These are phyloP conservation scores for Propsilocerus akamusi DNA, from an alignment of 1,140 invertebrate genomes.

Conservation along the genomic window DNA sequence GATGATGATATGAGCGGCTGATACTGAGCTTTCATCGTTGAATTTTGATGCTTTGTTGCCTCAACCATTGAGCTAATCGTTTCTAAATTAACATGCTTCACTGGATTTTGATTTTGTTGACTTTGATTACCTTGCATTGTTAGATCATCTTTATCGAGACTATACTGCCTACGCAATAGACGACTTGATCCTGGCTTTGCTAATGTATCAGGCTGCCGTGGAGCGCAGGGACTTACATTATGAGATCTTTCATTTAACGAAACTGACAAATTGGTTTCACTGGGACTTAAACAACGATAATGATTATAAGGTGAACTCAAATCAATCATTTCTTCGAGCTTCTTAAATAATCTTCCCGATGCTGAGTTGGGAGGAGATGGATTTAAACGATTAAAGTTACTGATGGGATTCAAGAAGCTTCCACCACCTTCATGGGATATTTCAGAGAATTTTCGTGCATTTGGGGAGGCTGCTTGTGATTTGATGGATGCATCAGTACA, in stretches of 20 bases:
- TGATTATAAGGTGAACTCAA: constrained; percentile 51
- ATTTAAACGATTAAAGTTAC: constrained; percentile 18
- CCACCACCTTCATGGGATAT: constrained; percentile 12
- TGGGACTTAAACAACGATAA: constrained; percentile 50
- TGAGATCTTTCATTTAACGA: constrained; percentile 22
- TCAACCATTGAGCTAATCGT: constrained; percentile 6
- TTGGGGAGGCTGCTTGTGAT: constrained; percentile 15
- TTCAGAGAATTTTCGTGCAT: constrained; percentile 19
- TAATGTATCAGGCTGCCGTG: constrained; percentile 13
- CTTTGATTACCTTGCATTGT: constrained; percentile 15
- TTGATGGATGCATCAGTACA: constrained; percentile 19
- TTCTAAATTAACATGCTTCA: constrained; percentile 10
- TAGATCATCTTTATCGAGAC: constrained; percentile 43
- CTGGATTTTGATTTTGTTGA: not conserved
- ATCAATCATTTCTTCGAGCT: constrained; percentile 32
- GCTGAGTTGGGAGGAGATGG: constrained; percentile 18
- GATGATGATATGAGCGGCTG: constrained; percentile 2
- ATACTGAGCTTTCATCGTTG: not conserved
- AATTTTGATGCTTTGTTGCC: not conserved
- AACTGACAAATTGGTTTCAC: constrained; percentile 29
- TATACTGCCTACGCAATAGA: constrained; percentile 45
- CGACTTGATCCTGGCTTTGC: constrained; percentile 25
- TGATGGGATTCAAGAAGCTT: constrained; percentile 17
- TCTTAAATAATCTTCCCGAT: constrained; percentile 20
- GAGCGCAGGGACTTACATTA: constrained; percentile 9